Evolutionary conservation across 2,113 vertebrate genomes (phyloP), one percentile per base, ranked within the genome.

Genomic region (Ailurus styani): DNA sequence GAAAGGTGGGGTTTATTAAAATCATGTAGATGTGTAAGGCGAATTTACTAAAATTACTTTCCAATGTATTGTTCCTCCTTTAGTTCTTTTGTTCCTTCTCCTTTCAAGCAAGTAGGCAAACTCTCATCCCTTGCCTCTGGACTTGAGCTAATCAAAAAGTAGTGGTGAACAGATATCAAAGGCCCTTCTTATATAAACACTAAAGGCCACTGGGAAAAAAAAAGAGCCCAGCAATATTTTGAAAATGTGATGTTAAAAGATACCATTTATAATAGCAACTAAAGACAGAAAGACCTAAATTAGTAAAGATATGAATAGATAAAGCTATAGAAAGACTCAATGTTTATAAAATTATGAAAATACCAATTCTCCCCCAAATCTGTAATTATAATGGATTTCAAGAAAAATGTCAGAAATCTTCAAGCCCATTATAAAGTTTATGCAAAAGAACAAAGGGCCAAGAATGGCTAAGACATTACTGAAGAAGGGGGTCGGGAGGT

Each of bases 41-140:
- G 91, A 82, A 73, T 95, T 31, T 45, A 95, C 52, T 72, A 29
- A 96, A 97, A 93, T 52, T 54, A 73, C 62, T 73, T 54, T 52
- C 54, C 91, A 93, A 72, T 25, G n/a, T 18, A 84, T 11, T 34
- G 0, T 83, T 68, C 25, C 94, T 31, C 57, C 23, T 55, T 77
- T 84, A 70, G 78, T 70, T 54, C 5, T 88, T 88, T 70, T 25
- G 6, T 10, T 27, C 23, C 20, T 90, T 94, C 55, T 54, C 40
- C 40, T 79, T 91, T 96, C n/a, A 93, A 54, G 11, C 8, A 78
- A 50, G 3, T 55, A 60, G 8, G 6, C 13, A 91, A 86, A 72
- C 6, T 21, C 42, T 40, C 15, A 78, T 60, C 66, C 66, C 47
- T 91, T 78, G 64, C 31, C 45, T 93, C n/a, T 21, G 23, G 15